Percentiles rank a stretch among this genome's conserved stretches.
Evolutionary conservation across 2,113 vertebrate species (phyloP).

Genomic region (Dicrurus megarhynchus): DNA sequence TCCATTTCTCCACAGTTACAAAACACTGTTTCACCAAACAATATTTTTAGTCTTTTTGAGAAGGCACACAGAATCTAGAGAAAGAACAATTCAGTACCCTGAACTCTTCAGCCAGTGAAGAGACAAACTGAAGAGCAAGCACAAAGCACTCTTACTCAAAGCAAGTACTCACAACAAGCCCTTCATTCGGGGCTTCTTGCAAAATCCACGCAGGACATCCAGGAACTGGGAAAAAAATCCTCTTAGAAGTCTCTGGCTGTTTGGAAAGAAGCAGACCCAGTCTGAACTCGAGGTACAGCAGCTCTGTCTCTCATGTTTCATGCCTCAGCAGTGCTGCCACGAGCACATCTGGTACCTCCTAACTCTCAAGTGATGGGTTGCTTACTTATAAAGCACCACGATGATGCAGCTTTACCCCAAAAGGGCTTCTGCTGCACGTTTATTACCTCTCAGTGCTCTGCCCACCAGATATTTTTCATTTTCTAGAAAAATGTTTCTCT

Average conservation of each 20-base stretch:
- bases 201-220: neutral
- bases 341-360: neutral
- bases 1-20: neutral
- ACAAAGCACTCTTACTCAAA: neutral
- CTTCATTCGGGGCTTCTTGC: neutral
- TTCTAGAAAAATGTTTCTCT: neutral
- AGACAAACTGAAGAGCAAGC: neutral
- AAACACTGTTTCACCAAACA: neutral
- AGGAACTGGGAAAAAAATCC: neutral
- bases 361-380: neutral
- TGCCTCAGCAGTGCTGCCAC: neutral
- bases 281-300: neutral
- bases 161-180: neutral
- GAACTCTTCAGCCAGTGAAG: neutral
- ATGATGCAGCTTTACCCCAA: rapidly evolving
- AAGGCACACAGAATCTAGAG: neutral
- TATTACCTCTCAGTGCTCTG: neutral
- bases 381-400: neutral
- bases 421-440: neutral
- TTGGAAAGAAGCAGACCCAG: neutral
- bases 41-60: neutral
- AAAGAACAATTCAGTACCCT: neutral
- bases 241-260: neutral
- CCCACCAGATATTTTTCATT: neutral
- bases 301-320: neutral